These are phyloP conservation scores for Holothuria leucospilota DNA, from an alignment of 53 echinoderm and acorn worm species.

Conservation along the genomic window DNA sequence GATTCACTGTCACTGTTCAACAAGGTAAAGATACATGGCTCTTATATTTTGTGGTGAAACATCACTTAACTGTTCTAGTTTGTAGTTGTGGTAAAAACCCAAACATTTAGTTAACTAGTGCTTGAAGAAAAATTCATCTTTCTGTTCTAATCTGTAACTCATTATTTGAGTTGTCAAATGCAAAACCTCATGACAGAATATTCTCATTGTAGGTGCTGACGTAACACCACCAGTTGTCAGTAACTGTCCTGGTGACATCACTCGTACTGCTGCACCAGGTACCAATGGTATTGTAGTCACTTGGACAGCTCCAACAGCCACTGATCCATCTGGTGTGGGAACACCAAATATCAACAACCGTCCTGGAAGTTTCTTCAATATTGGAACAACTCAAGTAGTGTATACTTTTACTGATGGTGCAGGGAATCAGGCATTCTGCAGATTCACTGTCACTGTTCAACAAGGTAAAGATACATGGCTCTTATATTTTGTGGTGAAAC, in stretches of 20 bases:
- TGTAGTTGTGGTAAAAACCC: no score
- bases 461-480: background rate
- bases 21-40: background rate
- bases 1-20: background rate
- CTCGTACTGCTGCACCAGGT: slow-evolving; percentile 28
- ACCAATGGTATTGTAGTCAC: slow-evolving; percentile 1
- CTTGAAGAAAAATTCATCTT: background rate
- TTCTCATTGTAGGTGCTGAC: no score
- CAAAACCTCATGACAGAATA: no score
- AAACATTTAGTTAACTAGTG: no score
- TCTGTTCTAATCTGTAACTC: no score
- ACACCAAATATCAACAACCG: background rate
- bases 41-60: no score
- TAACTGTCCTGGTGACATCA: background rate
- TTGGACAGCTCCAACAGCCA: slow-evolving; percentile 15
- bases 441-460: background rate
- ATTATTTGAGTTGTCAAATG: no score
- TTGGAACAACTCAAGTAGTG: slow-evolving; percentile 26
- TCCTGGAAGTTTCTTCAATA: background rate
- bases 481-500: no score
- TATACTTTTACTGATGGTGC: slow-evolving; percentile 27
- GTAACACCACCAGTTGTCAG: background rate
- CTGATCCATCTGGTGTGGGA: slow-evolving; percentile 3
- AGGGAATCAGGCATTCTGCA: slow-evolving; percentile 2
- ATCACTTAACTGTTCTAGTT: no score